These are phyloP conservation scores for Andrena bucephala DNA, from an alignment of 2,888 invertebrate species.

Conservation along the genomic window DNA sequence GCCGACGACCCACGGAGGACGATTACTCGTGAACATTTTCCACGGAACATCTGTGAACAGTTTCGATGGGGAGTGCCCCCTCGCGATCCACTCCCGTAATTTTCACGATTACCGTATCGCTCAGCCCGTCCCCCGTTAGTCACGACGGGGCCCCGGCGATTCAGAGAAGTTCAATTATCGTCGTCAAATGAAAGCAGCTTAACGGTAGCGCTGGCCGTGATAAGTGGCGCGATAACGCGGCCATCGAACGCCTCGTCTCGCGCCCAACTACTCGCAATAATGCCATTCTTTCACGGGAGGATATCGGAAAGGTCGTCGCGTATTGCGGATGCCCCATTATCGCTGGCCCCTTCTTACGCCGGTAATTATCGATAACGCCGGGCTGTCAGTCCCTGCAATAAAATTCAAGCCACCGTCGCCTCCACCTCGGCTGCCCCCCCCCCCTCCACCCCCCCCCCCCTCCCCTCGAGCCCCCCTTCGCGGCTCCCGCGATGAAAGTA, in stretches of 20 bases:
- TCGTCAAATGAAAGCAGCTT: slow-evolving; percentile 23
- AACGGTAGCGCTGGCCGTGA: slow-evolving; percentile 27
- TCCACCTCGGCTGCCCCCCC: background rate
- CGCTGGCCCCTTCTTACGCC: slow-evolving; percentile 33
- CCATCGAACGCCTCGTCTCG: slow-evolving; percentile 37
- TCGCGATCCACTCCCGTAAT: slow-evolving; percentile 21
- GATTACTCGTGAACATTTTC: slow-evolving; percentile 34
- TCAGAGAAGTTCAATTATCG: slow-evolving; percentile 60
- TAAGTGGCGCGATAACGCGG: slow-evolving; percentile 51
- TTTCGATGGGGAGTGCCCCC: slow-evolving; percentile 13
- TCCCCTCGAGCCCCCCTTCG: background rate
- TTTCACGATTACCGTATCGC: slow-evolving; percentile 27
- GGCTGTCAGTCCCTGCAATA: slow-evolving; percentile 33
- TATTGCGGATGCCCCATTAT: slow-evolving; percentile 59
- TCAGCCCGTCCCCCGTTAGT: slow-evolving; percentile 1
- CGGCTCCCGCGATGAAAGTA: slow-evolving; percentile 19
- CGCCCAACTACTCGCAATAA: slow-evolving; percentile 57
- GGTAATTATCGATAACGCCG: slow-evolving; percentile 58
- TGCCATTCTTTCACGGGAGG: slow-evolving; percentile 66
- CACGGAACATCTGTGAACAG: slow-evolving; percentile 19
- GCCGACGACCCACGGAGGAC: slow-evolving; percentile 27
- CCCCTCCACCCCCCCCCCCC: background rate
- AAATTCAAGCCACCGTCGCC: slow-evolving; percentile 12
- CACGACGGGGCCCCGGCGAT: slow-evolving; percentile 17
- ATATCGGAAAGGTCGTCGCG: slow-evolving; percentile 63